Evolutionary conservation across 2,113 vertebrate species (phyloP).

Genomic region (Monopterus albus): DNA sequence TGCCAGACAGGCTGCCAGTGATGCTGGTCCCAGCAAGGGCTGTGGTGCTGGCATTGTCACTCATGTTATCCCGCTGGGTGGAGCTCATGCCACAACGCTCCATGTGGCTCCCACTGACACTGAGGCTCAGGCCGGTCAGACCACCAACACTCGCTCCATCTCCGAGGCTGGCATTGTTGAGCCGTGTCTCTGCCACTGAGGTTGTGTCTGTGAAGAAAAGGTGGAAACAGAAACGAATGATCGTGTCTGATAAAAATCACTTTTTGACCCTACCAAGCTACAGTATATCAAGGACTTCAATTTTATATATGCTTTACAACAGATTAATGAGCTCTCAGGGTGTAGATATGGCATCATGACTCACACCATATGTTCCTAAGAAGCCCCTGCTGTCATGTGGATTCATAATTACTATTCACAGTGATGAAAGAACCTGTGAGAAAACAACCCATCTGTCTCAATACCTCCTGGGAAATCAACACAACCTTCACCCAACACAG

Average conservation of each 20-base stretch:
- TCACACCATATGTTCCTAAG: conserved; percentile 27
- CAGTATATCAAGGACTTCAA: neutral
- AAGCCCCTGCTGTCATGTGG: conserved; percentile 14
- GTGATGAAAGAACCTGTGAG: conserved; percentile 39
- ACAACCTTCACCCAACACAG: neutral
- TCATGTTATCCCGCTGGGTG: conserved; percentile 92
- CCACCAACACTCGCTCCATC: conserved; percentile 94
- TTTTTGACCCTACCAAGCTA: too few species aligned
- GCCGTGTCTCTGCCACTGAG: conserved; percentile 94
- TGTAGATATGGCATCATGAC: conserved; percentile 24
- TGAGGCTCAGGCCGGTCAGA: conserved; percentile 92
- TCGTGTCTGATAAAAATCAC: neutral
- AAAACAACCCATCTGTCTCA: conserved; percentile 15
- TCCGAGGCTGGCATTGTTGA: conserved; percentile 93
- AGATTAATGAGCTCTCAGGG: neutral
- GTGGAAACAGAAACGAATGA: neutral
- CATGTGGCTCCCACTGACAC: conserved; percentile 97
- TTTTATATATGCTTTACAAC: too few species aligned
- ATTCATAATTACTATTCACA: conserved; percentile 17
- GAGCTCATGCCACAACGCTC: conserved; percentile 89
- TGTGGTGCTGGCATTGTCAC: conserved; percentile 96
- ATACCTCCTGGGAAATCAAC: neutral
- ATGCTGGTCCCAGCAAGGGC: conserved; percentile 95
- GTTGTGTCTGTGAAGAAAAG: conserved; percentile 84
- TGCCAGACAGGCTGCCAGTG: conserved; percentile 93